Evolutionary conservation across 2,888 invertebrate genomes (phyloP).

Genomic region (Microchrysa polita): DNA sequence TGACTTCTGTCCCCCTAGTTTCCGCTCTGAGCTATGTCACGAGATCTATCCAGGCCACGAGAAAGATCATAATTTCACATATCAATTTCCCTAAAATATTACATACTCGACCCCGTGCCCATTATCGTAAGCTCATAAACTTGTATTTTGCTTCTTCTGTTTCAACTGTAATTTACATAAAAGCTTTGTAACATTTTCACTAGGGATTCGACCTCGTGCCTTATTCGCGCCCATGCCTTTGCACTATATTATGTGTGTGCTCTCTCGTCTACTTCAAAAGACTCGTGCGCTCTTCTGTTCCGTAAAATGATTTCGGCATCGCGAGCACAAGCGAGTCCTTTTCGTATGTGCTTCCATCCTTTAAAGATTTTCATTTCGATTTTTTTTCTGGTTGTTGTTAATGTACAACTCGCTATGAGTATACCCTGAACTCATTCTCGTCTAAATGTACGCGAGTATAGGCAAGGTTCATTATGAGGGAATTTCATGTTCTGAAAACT

Average conservation of each 20-base stretch:
- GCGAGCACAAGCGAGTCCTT: not conserved
- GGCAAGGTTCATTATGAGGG: constrained; percentile 21
- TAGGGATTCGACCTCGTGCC: constrained; percentile 14
- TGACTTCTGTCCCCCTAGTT: not conserved
- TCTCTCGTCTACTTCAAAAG: no score
- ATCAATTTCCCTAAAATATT: constrained; percentile 27
- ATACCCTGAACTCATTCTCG: not conserved
- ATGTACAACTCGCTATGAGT: constrained; percentile 6
- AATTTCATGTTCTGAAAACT: constrained; percentile 30
- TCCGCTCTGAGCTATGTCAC: not conserved
- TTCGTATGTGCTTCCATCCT: not conserved
- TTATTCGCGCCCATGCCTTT: not conserved
- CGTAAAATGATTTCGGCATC: not conserved
- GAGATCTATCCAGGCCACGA: not conserved
- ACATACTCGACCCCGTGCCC: not conserved
- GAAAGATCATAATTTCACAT: constrained; percentile 1
- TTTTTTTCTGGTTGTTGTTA: not conserved
- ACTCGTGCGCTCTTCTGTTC: not conserved
- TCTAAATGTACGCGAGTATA: no score
- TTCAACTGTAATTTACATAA: constrained; percentile 28
- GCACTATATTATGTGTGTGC: not conserved
- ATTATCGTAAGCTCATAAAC: constrained; percentile 11
- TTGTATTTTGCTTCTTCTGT: not conserved
- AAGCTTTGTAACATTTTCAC: constrained; percentile 13
- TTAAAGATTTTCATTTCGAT: not conserved